Conservation (phyloP, 2,113 vertebrate genomes). For the Pungitius pungitius region DNA sequence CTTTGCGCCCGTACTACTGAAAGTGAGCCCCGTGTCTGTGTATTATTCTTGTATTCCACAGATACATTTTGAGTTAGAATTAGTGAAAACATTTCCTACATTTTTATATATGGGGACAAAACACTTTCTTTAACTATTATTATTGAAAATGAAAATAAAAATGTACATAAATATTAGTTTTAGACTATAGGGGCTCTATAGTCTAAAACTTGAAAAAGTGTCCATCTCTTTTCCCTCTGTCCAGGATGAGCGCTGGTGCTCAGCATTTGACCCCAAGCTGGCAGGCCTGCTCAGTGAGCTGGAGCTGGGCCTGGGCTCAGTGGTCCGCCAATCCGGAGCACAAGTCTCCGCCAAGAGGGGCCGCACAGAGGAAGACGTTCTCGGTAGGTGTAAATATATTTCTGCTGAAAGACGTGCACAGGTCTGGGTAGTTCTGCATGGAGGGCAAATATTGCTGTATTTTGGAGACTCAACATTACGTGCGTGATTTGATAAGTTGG, state of each 20-base stretch:
- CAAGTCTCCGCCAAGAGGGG: slow-evolving; percentile 74
- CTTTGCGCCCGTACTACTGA: slow-evolving; percentile 90
- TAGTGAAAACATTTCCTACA: neutral
- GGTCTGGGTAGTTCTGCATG: neutral
- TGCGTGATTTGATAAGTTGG: neutral
- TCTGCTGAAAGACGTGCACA: neutral
- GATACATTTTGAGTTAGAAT: neutral
- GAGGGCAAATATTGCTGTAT: neutral
- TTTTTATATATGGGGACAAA: neutral
- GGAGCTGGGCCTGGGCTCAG: slow-evolving; percentile 88
- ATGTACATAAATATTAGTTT: neutral
- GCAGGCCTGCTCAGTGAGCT: slow-evolving; percentile 92
- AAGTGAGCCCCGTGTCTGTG: slow-evolving; percentile 77
- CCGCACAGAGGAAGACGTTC: slow-evolving; percentile 84
- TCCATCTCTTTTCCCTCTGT: slow-evolving; percentile 25
- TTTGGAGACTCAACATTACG: neutral
- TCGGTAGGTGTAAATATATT: slow-evolving; percentile 76
- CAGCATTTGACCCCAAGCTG: slow-evolving; percentile 91
- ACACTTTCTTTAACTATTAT: neutral
- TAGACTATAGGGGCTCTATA: neutral
- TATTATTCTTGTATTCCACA: neutral
- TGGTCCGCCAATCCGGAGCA: slow-evolving; percentile 85
- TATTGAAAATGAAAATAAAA: neutral
- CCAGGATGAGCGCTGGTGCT: slow-evolving; percentile 93
- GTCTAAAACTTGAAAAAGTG: neutral